These are phyloP conservation scores for Ericerus pela DNA, from an alignment of 1,140 invertebrate species.

Conservation along the genomic window DNA sequence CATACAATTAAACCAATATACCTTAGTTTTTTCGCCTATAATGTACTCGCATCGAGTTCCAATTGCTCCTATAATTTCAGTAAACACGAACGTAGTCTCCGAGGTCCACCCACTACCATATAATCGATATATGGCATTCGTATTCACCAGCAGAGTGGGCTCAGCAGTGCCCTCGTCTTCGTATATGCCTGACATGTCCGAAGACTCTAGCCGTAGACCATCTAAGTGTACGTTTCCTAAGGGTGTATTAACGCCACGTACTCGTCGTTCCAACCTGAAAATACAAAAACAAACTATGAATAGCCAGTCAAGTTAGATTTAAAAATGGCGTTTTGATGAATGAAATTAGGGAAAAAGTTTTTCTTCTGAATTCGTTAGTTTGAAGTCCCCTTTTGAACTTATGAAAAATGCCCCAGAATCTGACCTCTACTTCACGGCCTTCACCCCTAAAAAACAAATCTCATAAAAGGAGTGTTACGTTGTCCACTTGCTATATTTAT, in stretches of 20 bases:
- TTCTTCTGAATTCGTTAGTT: no score
- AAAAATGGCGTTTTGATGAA: no score
- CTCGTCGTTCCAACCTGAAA: neutral
- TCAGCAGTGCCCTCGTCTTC: conserved; percentile 40
- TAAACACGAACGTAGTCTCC: conserved; percentile 54
- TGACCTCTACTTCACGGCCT: no score
- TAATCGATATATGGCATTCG: conserved; percentile 44
- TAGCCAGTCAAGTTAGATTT: no score
- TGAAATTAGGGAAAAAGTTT: no score
- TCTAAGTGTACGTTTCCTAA: conserved; percentile 8
- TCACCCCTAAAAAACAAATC: no score
- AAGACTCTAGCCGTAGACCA: conserved; percentile 17
- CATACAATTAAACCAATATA: conserved; percentile 22
- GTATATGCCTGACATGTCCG: conserved; percentile 25
- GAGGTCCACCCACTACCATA: conserved; percentile 53
- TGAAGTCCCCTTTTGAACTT: no score
- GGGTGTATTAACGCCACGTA: neutral
- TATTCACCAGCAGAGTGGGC: conserved; percentile 45
- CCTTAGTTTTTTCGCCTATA: conserved; percentile 28
- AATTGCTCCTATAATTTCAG: conserved; percentile 35
- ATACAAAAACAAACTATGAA: no score
- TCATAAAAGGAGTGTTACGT: no score
- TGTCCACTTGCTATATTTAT: no score
- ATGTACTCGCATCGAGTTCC: conserved; percentile 36
- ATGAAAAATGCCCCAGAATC: no score